A percentile compares a stretch with the other conserved stretches of the same genome.
Conservation (phyloP, 2,888 invertebrate genomes). For the Drosophila ustulata region DNA sequence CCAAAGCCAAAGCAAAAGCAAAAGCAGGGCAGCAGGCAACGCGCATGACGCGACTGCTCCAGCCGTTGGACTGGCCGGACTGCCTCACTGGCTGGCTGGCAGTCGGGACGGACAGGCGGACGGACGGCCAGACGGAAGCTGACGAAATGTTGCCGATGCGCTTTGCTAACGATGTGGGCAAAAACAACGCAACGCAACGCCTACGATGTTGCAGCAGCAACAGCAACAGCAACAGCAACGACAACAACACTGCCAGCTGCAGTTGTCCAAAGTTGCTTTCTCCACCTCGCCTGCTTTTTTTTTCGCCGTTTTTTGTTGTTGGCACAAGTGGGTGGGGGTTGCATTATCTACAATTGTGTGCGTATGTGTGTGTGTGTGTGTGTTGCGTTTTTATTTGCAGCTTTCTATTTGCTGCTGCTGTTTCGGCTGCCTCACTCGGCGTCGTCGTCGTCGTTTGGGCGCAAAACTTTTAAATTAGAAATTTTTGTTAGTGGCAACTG, state of each 20-base stretch:
- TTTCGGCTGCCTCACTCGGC: constrained; percentile 61
- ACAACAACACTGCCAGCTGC: constrained; percentile 23
- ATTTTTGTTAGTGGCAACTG: constrained; percentile 73
- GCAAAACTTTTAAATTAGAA: constrained; percentile 81
- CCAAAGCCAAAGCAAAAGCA: not conserved
- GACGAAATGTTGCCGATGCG: constrained; percentile 83
- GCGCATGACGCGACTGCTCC: constrained; percentile 75
- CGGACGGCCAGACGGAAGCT: constrained; percentile 78
- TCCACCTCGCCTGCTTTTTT: constrained; percentile 45
- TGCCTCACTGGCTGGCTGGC: constrained; percentile 41
- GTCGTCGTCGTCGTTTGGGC: constrained; percentile 61
- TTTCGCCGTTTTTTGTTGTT: constrained; percentile 22
- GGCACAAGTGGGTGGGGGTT: constrained; percentile 69
- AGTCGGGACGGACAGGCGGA: constrained; percentile 13
- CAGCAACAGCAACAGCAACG: not conserved
- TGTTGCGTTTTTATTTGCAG: constrained; percentile 68
- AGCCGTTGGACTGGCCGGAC: constrained; percentile 44
- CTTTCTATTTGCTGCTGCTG: constrained; percentile 42
- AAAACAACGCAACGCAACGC: constrained; percentile 79
- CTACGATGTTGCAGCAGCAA: constrained; percentile 52
- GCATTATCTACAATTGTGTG: constrained; percentile 64
- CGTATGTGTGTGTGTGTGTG: constrained; percentile 31
- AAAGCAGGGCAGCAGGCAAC: constrained; percentile 58
- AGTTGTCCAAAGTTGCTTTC: constrained; percentile 62
- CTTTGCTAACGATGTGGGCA: constrained; percentile 78